These are phyloP conservation scores for Lasioglossum morio DNA, from an alignment of 2,888 invertebrate genomes.

Conservation along the genomic window DNA sequence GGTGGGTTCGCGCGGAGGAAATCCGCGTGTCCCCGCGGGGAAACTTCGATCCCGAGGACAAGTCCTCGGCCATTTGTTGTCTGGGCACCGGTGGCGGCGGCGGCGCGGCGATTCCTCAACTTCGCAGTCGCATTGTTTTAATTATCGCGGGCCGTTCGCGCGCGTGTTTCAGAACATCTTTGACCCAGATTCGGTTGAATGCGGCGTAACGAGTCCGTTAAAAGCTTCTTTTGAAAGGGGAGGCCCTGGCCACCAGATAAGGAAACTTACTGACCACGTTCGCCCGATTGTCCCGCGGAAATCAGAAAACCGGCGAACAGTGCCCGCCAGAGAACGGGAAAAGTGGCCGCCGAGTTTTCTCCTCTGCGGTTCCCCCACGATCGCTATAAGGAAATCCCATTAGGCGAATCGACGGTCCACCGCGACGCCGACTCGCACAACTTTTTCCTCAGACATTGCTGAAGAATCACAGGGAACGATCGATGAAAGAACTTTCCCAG, in stretches of 20 bases:
- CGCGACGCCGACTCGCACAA: not conserved
- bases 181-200: slow-evolving; percentile 56
- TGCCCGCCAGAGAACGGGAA: not conserved
- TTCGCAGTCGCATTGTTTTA: slow-evolving; percentile 57
- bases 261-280: slow-evolving; percentile 33
- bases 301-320: not conserved
- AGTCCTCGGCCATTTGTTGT: slow-evolving; percentile 17
- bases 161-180: slow-evolving; percentile 48
- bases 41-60: slow-evolving; percentile 6
- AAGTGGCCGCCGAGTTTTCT: slow-evolving; percentile 5
- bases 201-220: slow-evolving; percentile 37
- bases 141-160: slow-evolving; percentile 52
- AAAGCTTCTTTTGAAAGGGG: slow-evolving; percentile 42
- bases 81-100: slow-evolving; percentile 14
- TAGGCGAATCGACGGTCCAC: slow-evolving; percentile 1
- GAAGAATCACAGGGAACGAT: not conserved
- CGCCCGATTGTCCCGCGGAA: slow-evolving; percentile 43
- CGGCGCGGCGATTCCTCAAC: slow-evolving; percentile 38
- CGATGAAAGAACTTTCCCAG: not conserved
- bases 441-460: not conserved
- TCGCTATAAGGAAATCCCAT: slow-evolving; percentile 19
- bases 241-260: slow-evolving; percentile 6
- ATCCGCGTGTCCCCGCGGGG: not conserved
- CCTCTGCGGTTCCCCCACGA: not conserved
- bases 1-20: not conserved